A percentile compares a stretch with the other conserved stretches of the same genome.
Conservation (phyloP, 1,140 invertebrate genomes). For the Dendroctonus ponderosae region DNA sequence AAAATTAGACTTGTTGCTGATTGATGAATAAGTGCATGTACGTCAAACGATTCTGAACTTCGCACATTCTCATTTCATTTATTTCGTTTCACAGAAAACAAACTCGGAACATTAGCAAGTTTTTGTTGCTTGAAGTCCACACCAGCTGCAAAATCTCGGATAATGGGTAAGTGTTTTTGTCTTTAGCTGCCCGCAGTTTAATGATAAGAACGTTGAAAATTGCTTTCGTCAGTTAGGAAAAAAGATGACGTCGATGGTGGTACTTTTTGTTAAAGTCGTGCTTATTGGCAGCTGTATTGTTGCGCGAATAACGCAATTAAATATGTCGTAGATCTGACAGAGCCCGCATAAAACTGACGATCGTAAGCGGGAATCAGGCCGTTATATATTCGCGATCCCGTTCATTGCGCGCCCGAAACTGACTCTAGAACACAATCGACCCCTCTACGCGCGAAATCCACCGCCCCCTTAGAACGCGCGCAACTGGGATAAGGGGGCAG, state of each 20-base stretch:
- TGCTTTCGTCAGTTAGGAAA: too few relatives aligned
- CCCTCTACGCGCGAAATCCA: conserved; percentile 36
- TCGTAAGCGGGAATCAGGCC: conserved; percentile 36
- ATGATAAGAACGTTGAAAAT: too few relatives aligned
- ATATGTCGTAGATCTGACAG: conserved; percentile 3
- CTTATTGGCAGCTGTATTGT: neutral
- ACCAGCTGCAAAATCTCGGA: too few relatives aligned
- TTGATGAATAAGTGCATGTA: conserved; percentile 3
- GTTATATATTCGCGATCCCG: conserved; percentile 46
- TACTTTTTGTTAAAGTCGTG: neutral
- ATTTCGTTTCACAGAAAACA: too few relatives aligned
- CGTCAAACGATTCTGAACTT: conserved; percentile 5
- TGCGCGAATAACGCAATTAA: conserved; percentile 1
- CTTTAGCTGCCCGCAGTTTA: too few relatives aligned
- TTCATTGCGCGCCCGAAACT: conserved; percentile 45
- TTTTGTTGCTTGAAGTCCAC: too few relatives aligned
- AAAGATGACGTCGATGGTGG: neutral
- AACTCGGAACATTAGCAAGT: too few relatives aligned
- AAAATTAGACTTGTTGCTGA: conserved; percentile 45
- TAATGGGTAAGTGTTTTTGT: too few relatives aligned
- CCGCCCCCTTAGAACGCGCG: conserved; percentile 41
- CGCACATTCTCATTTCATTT: conserved; percentile 1
- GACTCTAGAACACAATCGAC: conserved; percentile 44
- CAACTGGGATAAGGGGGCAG: conserved; percentile 14
- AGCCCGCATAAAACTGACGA: conserved; percentile 25